phyloP scores from a whole-genome alignment of 2,888 invertebrate genomes.

The Timema cristinae region DNA sequence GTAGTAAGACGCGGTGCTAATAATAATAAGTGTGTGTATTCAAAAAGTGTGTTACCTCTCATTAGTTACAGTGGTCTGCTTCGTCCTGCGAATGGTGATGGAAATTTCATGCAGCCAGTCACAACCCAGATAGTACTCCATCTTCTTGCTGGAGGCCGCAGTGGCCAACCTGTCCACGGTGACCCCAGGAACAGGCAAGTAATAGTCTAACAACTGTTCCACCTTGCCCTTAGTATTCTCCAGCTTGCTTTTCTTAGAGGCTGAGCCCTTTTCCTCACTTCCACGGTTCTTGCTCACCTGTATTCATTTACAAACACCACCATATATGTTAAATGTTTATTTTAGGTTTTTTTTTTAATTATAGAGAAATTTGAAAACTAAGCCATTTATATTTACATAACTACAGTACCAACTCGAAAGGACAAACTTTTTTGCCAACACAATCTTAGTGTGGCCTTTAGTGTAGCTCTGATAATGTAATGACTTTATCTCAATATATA shows the following conservation, averaged over 20 bases:
- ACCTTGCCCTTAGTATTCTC: constrained; percentile 30
- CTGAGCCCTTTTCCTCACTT: constrained; percentile 28
- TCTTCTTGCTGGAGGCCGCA: constrained; percentile 44
- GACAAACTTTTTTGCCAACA: no score
- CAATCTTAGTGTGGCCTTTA: no score
- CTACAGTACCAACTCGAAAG: no score
- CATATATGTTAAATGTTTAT: no score
- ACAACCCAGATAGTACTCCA: constrained; percentile 60
- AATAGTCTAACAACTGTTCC: constrained; percentile 24
- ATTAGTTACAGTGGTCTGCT: constrained; percentile 61
- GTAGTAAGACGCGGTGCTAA: no score
- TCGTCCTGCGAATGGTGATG: constrained; percentile 76
- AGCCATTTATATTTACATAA: no score
- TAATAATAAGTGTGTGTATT: no score
- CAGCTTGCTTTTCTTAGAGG: constrained; percentile 43
- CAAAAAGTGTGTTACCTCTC: constrained; percentile 49
- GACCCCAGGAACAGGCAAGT: constrained; percentile 22
- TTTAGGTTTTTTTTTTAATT: no score
- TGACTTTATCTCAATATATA: no score
- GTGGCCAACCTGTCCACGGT: constrained; percentile 38
- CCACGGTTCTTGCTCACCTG: constrained; percentile 21
- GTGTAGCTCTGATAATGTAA: no score
- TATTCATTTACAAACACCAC: neutral
- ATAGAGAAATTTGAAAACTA: no score
- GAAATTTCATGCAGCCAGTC: constrained; percentile 92